These are phyloP conservation scores for Cecidostiba fungosa DNA, from an alignment of 2,888 invertebrate species.

Conservation along the genomic window DNA sequence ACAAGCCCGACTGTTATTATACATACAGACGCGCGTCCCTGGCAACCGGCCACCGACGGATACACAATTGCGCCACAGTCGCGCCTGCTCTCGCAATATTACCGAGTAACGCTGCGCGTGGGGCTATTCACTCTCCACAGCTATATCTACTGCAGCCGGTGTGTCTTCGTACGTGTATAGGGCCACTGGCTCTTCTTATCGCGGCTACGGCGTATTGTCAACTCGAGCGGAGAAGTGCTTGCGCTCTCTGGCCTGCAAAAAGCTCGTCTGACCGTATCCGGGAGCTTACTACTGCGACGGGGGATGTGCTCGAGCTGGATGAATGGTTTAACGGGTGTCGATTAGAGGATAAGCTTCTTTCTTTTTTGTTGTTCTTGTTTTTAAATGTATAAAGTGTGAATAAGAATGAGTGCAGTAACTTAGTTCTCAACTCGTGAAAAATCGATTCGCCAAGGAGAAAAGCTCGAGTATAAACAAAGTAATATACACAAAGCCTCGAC, in stretches of 20 bases:
- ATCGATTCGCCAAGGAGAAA: no score
- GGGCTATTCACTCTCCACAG: background rate
- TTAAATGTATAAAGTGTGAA: no score
- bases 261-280: background rate
- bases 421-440: no score
- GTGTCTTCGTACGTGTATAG: background rate
- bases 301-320: background rate
- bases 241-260: background rate
- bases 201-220: background rate
- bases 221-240: background rate
- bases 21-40: conserved; percentile 13
- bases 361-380: no score
- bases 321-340: background rate
- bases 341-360: background rate
- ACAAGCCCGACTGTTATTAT: background rate
- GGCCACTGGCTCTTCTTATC: background rate
- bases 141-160: background rate
- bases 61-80: conserved; percentile 38
- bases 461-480: background rate
- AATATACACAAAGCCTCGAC: background rate
- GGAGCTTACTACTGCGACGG: background rate
- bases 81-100: conserved; percentile 19
- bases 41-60: conserved; percentile 48
- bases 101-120: conserved; percentile 35
- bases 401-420: no score